phyloP scores from a whole-genome alignment of 2,797 vertebrate genomes.

The Gobionotothen gibberifrons region DNA sequence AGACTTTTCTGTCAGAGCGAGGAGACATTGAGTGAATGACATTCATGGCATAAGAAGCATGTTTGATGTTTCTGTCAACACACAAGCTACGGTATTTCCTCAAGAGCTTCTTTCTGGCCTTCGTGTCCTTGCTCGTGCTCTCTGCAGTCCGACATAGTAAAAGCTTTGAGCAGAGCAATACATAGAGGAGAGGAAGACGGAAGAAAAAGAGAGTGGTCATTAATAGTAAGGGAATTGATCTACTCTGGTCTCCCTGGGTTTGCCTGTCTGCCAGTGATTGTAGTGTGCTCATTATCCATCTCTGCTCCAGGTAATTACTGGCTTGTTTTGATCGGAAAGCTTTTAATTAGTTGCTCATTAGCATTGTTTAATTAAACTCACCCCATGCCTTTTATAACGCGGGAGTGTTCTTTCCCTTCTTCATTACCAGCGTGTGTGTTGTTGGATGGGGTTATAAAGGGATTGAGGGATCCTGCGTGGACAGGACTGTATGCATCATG shows the following conservation, averaged over 20 bases:
- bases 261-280: conserved; percentile 76
- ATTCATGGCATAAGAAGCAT: conserved; percentile 43
- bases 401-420: conserved; percentile 58
- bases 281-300: conserved; percentile 80
- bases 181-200: conserved; percentile 22
- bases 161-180: conserved; percentile 47
- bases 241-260: conserved; percentile 66
- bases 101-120: conserved; percentile 48
- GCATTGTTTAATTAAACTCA: conserved; percentile 87
- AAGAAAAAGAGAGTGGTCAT: conserved; percentile 59
- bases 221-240: conserved; percentile 79
- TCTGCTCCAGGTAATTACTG: conserved; percentile 83
- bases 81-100: conserved; percentile 55
- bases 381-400: conserved; percentile 75
- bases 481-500: conserved; percentile 7
- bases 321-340: conserved; percentile 85
- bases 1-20: background rate
- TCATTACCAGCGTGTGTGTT: conserved; percentile 53
- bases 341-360: conserved; percentile 87
- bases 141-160: conserved; percentile 49
- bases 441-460: conserved; percentile 52
- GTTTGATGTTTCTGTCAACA: conserved; percentile 68
- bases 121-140: conserved; percentile 54
- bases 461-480: conserved; percentile 34
- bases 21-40: conserved; percentile 33